These are phyloP conservation scores for Plecturocebus donacophilus DNA, from an alignment of 2,113 vertebrate genomes.

Conservation along the genomic window DNA sequence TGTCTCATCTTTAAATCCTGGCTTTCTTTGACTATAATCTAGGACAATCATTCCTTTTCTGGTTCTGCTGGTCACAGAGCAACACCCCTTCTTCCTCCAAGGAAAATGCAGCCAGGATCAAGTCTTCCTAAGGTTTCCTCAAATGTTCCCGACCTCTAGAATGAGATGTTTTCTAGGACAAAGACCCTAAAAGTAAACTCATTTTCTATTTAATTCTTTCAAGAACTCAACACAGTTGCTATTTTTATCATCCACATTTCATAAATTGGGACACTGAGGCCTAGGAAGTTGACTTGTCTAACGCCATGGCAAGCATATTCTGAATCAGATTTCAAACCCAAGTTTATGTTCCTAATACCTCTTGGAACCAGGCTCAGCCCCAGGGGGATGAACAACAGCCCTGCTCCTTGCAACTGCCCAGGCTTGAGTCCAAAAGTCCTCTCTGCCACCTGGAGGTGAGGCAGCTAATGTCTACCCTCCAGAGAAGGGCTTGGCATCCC, in stretches of 20 bases:
- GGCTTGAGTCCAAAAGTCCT: not conserved
- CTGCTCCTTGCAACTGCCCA: not conserved
- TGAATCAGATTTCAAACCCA: not conserved
- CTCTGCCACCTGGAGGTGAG: not conserved
- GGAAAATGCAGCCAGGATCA: not conserved
- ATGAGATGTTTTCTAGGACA: not conserved
- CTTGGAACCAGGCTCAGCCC: not conserved
- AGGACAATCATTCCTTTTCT: not conserved
- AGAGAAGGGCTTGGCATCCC: not conserved
- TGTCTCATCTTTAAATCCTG: not conserved
- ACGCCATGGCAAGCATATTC: not conserved
- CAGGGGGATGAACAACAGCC: rapidly evolving
- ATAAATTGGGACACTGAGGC: not conserved
- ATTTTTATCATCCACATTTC: not conserved
- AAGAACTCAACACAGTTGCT: not conserved
- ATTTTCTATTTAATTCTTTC: not conserved
- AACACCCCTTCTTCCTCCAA: not conserved
- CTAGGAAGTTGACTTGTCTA: not conserved
- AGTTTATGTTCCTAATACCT: not conserved
- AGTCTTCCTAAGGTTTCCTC: not conserved
- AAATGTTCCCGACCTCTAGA: not conserved
- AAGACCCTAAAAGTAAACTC: not conserved
- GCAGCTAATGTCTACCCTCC: too few relatives aligned
- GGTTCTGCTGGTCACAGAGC: not conserved
- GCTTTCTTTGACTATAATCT: not conserved